Base-by-base conservation (phyloP, 2,113 vertebrate genomes). In the Micronycteris hirsuta region DNA sequence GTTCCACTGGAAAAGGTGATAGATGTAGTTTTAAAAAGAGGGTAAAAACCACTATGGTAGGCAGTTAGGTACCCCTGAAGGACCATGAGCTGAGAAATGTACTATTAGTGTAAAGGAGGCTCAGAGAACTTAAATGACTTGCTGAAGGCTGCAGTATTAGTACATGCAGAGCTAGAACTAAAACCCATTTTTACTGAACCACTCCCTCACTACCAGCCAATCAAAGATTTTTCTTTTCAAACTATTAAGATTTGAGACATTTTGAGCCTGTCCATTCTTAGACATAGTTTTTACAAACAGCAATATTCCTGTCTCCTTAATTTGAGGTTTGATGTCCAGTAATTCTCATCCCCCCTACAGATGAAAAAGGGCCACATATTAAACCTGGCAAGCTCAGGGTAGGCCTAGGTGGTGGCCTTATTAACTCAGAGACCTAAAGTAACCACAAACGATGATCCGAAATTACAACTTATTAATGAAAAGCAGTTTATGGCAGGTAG, bases 211-310 rank as follows among this genome's bases (percentile, higher is more conserved):
- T 14, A 22, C 28, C 13, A 0, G 2, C 26, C 24, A 0, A n/a
- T 76, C 26, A 86, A 61, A 71, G 36, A 49, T 41, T 56, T 73
- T 81, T 81, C 71, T 31, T 45, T 78, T n/a, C 41, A 92, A 71
- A n/a, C 19, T 13, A 63, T 71, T 91, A n/a, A 36, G 54, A 88
- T 67, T 56, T 94, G 96, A 87, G 49, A 12, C 52, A 63, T 49
- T 49, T 47, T 49, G 49, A 93, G 14, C 31, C 28, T 93, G 13
- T 71, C 12, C 7, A 17, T 61, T 67, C 52, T 88, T 67, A 73
- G 11, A 61, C 36, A 13, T 73, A 67, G 20, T 26, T 61, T 85
- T 92, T 43, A 84, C 0, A 85, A 8, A 49, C 4, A 89, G 68
- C 36, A 71, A 58, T 63, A 84, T 87, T 61, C 16, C 71, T 56